A percentile compares a stretch with the other conserved stretches of the same genome.
phyloP scores from a whole-genome alignment of 2,113 vertebrate genomes.

The Microcebus lehilahytsara region DNA sequence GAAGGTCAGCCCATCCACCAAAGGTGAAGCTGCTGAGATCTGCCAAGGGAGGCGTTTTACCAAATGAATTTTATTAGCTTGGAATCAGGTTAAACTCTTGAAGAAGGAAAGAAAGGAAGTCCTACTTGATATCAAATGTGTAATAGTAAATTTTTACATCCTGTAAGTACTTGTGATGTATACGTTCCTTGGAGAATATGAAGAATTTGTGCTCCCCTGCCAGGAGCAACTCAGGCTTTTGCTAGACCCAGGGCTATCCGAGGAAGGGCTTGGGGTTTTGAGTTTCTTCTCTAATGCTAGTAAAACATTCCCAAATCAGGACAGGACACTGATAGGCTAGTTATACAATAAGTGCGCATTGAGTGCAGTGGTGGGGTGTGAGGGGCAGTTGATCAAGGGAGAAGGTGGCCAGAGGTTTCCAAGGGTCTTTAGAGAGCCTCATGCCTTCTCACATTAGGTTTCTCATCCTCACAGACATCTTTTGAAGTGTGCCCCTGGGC shows the following conservation, averaged over 20 bases:
- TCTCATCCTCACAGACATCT: not conserved
- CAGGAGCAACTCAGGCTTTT: not conserved
- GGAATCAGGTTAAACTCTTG: conserved; percentile 43
- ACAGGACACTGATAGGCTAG: not conserved
- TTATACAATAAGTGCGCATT: not conserved
- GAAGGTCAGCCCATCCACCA: conserved; percentile 12
- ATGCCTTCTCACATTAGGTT: not conserved
- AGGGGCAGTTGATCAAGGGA: not conserved
- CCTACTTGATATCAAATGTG: not conserved
- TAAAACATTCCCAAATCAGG: not conserved
- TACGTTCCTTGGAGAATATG: not conserved
- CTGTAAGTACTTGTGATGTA: conserved; percentile 2
- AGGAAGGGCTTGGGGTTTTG: not conserved
- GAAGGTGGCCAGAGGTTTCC: not conserved
- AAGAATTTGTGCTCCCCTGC: not conserved
- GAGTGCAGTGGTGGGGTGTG: not conserved
- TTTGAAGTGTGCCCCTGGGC: not conserved
- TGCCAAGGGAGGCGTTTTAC: conserved; percentile 32
- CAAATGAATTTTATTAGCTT: conserved; percentile 65
- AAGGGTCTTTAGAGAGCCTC: not conserved
- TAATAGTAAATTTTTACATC: conserved; percentile 33
- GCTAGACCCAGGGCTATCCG: not conserved
- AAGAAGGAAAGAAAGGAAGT: conserved; percentile 16
- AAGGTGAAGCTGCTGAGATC: conserved; percentile 23
- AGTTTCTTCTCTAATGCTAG: not conserved